A percentile compares a stretch with the other conserved stretches of the same genome.
phyloP scores from a whole-genome alignment of 37 sponge, comb jelly and placozoan species.

The Lycopodina hypogea region DNA sequence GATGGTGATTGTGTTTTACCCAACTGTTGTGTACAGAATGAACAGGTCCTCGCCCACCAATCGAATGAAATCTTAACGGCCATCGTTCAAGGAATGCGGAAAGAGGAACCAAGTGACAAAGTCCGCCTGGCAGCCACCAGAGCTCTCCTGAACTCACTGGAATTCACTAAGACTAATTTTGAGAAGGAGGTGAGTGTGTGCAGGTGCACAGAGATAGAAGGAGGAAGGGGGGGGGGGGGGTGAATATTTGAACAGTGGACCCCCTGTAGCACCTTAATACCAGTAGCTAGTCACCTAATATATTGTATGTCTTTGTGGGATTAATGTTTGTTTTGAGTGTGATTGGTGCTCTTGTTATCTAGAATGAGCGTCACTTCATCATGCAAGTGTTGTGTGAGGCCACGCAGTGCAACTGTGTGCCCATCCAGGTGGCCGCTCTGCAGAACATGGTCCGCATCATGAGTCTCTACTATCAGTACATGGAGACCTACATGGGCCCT shows the following conservation, averaged over 20 bases:
- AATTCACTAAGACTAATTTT: conserved; percentile 96
- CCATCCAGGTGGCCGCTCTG: conserved; percentile 83
- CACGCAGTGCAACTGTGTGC: conserved; percentile 62
- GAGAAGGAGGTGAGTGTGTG: conserved; percentile 75
- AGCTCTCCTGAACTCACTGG: conserved; percentile 90
- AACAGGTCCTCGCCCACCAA: conserved; percentile 41
- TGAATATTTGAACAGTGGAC: no score
- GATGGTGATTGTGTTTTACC: no score
- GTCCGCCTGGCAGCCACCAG: conserved; percentile 89
- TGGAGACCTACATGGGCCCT: conserved; percentile 99
- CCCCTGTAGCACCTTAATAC: no score
- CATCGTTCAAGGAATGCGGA: conserved; percentile 96
- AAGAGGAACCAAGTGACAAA: conserved; percentile 88
- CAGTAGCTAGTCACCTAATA: no score
- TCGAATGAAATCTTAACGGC: conserved; percentile 94
- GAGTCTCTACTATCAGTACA: conserved; percentile 94
- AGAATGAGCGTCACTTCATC: conserved; percentile 94
- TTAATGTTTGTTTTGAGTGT: not conserved
- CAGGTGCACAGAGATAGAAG: no score
- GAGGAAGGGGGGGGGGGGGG: not conserved
- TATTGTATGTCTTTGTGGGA: not conserved
- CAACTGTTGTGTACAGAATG: conserved; percentile 19
- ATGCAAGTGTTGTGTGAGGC: conserved; percentile 98
- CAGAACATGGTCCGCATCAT: conserved; percentile 94
- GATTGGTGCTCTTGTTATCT: not conserved